Evolutionary conservation across 2,888 invertebrate genomes (phyloP), one percentile per base, ranked within the genome.

Genomic region (Deilephila elpenor): DNA sequence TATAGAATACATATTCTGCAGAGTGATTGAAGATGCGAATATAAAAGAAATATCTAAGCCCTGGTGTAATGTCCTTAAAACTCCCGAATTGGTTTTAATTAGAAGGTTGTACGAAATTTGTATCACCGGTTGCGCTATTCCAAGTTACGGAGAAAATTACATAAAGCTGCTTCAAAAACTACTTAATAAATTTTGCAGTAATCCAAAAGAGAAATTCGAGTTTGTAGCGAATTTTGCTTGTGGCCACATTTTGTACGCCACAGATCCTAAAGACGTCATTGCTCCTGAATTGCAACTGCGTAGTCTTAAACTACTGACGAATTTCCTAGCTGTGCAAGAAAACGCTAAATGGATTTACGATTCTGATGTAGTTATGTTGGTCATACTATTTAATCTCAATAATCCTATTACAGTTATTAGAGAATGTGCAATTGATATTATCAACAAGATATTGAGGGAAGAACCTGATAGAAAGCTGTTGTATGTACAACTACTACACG

Each of bases 181-280:
- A 34, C 82, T 96, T 0, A 85, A 92, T 44, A 89, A 89, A 73
- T 89, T 95, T 61, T 95, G 95, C 78, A 86, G 85, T 4, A 88
- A 83, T 64, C 70, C 92, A 0, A 89, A 88, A 73, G 89, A 94
- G 3, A 96, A 95, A 82, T 88, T 96, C 6, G 93, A 95, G 32
- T 96, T 96, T 73, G 85, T 96, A 0, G 93, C 95, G 0, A 96
- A 96, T 81, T 94, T 96, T 78, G 95, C 95, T 62, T 91, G 95
- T 64, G 92, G 92, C 0, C 93, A 95, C 79, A 91, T 93, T 78
- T 78, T 94, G 37, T 93, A 91, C 76, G 92, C 93, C 2, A 78
- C 83, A 4, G 89, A 94, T 75, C 90, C 92, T 59, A 91, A 91
- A 80, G 91, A 93, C 74, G 88, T 93, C 0, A 91, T 95, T 17